These are phyloP conservation scores for Scaptomyza parva DNA, from an alignment of 2,888 invertebrate genomes.

Conservation along the genomic window DNA sequence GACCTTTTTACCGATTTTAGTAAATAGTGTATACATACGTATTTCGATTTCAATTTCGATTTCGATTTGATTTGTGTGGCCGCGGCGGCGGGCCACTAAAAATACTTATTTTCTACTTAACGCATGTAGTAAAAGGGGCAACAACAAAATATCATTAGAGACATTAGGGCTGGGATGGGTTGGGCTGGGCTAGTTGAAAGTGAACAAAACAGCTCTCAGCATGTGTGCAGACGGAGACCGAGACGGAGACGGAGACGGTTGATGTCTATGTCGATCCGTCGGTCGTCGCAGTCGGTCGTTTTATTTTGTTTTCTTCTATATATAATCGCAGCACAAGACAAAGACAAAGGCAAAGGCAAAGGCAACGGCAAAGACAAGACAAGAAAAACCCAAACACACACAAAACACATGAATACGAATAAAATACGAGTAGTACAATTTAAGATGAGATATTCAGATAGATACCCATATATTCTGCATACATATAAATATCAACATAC, in stretches of 20 bases:
- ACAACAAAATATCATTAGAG: conserved; percentile 64
- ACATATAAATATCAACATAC: neutral
- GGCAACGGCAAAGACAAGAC: no score
- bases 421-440: conserved; percentile 52
- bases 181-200: conserved; percentile 48
- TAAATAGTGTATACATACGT: conserved; percentile 3
- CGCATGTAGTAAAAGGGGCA: conserved; percentile 50
- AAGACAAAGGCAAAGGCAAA: no score
- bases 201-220: conserved; percentile 56
- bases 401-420: conserved; percentile 32
- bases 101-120: conserved; percentile 59
- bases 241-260: conserved; percentile 16
- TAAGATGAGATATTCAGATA: conserved; percentile 60
- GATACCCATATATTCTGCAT: conserved; percentile 41
- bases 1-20: conserved; percentile 23
- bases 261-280: conserved; percentile 50
- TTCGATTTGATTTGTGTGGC: conserved; percentile 34
- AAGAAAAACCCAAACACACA: conserved; percentile 1
- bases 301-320: conserved; percentile 37
- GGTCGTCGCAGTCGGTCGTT: conserved; percentile 46
- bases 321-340: conserved; percentile 59
- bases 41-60: no score
- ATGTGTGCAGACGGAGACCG: conserved; percentile 59
- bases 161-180: conserved; percentile 56
- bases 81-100: conserved; percentile 50